phyloP scores from a whole-genome alignment of 1,140 invertebrate genomes.

The Drosophila trapezifrons region DNA sequence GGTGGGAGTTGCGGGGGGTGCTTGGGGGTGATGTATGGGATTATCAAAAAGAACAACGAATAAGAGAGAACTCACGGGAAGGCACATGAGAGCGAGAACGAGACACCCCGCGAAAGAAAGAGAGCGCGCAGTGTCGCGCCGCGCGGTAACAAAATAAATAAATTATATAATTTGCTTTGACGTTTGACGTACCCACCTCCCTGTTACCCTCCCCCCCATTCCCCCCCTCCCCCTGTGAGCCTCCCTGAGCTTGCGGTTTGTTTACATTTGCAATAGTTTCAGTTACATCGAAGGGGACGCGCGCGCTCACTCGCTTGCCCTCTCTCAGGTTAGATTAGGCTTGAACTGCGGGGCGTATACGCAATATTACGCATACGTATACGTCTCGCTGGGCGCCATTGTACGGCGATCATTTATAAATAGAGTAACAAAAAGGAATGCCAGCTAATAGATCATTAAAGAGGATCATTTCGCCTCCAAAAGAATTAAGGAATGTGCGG shows the following conservation, averaged over 20 bases:
- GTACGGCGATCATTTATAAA: constrained; percentile 61
- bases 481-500: background rate
- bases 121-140: background rate
- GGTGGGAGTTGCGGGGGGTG: too few relatives aligned
- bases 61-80: constrained; percentile 20
- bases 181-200: constrained; percentile 26
- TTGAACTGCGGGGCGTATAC: constrained; percentile 41
- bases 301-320: background rate
- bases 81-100: constrained; percentile 8
- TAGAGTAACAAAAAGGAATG: constrained; percentile 35
- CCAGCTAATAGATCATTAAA: constrained; percentile 47
- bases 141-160: constrained; percentile 65
- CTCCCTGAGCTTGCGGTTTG: constrained; percentile 28
- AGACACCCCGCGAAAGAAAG: constrained; percentile 2
- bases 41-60: constrained; percentile 33
- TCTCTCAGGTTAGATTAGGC: constrained; percentile 9
- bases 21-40: constrained; percentile 13
- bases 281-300: constrained; percentile 29
- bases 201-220: background rate
- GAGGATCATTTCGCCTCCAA: constrained; percentile 10
- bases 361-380: constrained; percentile 70
- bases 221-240: too few relatives aligned
- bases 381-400: constrained; percentile 31
- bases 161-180: constrained; percentile 76
- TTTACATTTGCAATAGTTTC: constrained; percentile 51